phyloP scores from a whole-genome alignment of 2,113 vertebrate species.

The Edolisoma coerulescens region DNA sequence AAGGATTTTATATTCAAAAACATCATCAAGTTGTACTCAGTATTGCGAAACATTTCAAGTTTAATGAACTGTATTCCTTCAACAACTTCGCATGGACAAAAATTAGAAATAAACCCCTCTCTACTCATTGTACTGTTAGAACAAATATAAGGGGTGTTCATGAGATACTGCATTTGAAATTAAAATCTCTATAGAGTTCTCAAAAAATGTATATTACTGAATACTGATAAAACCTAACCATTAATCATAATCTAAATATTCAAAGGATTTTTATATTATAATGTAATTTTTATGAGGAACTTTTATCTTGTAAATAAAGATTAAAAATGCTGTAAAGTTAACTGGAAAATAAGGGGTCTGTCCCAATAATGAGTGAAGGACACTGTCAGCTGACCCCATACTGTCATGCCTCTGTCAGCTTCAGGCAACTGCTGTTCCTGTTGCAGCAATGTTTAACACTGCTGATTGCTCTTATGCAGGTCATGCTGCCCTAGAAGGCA shows the following conservation, averaged over 20 bases:
- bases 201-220: not conserved
- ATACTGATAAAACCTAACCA: not conserved
- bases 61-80: not conserved
- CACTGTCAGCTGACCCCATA: not conserved
- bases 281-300: not conserved
- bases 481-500: not conserved
- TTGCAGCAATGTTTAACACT: not conserved
- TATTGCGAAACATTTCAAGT: not conserved
- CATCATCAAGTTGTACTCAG: not conserved
- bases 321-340: not conserved
- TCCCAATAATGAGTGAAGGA: not conserved
- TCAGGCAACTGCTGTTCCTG: not conserved
- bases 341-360: not conserved
- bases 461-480: not conserved
- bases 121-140: not conserved
- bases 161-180: not conserved
- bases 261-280: not conserved
- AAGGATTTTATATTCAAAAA: not conserved
- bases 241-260: not conserved
- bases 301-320: not conserved
- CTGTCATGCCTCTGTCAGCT: not conserved
- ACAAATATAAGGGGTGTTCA: not conserved
- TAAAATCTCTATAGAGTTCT: not conserved
- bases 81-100: not conserved
- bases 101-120: not conserved